Conservation (phyloP, 2,113 vertebrate species). For the Probosciger aterrimus region DNA sequence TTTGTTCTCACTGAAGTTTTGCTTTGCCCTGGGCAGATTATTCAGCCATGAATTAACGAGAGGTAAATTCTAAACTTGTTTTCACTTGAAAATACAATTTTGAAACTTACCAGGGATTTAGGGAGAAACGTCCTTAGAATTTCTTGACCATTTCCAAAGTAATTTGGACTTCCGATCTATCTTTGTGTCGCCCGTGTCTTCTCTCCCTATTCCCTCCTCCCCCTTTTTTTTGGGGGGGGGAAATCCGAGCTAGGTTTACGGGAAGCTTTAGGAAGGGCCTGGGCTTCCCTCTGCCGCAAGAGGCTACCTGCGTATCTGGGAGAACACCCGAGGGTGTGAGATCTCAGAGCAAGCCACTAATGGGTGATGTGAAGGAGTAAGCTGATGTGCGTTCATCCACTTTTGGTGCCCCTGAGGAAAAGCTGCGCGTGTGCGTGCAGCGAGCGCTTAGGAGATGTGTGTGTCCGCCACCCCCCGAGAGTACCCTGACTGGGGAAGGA, state of each 20-base stretch:
- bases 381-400: not conserved
- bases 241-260: not conserved
- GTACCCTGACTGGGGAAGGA: not conserved
- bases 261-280: not conserved
- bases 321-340: not conserved
- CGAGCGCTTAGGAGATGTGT: fast-evolving
- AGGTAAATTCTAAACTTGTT: constrained; percentile 74
- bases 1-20: constrained; percentile 1
- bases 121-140: constrained; percentile 66
- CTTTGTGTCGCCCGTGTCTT: not conserved
- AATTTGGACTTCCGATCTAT: constrained; percentile 66
- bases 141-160: constrained; percentile 60
- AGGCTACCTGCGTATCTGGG: not conserved
- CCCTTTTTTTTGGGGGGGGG: not conserved
- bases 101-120: constrained; percentile 59
- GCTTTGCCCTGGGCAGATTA: constrained; percentile 59
- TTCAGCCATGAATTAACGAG: constrained; percentile 64
- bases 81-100: constrained; percentile 77
- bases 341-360: not conserved
- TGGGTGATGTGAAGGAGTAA: not conserved
- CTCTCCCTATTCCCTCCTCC: not conserved
- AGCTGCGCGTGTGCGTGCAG: not conserved
- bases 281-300: not conserved
- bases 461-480: not conserved
- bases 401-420: not conserved